These are phyloP conservation scores for Malurus leucopterus DNA, from an alignment of 2,797 vertebrate species.

Conservation along the genomic window DNA sequence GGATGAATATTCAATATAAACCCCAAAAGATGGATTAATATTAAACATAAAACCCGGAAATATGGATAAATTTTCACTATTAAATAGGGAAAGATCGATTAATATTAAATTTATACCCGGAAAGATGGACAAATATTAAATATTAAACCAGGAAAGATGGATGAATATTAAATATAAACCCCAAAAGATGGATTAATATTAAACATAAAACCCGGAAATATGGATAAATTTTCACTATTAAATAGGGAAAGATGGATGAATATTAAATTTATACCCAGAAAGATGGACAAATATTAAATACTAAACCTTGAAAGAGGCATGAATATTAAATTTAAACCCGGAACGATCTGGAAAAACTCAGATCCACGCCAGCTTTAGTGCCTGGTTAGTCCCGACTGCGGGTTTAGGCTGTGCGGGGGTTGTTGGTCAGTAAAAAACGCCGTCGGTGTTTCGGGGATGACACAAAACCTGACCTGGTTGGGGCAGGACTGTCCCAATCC, in stretches of 20 bases:
- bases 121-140: neutral
- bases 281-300: neutral
- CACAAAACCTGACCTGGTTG: neutral
- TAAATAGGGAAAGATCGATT: neutral
- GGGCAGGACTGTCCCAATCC: neutral
- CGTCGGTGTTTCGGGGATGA: conserved; percentile 18
- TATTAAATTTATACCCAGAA: neutral
- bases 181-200: neutral
- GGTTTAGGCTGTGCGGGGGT: neutral
- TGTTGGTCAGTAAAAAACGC: neutral
- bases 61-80: too few relatives aligned
- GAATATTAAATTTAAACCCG: neutral
- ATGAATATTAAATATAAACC: neutral
- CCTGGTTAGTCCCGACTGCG: neutral
- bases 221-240: too few relatives aligned
- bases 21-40: neutral
- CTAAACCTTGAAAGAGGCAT: neutral
- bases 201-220: neutral
- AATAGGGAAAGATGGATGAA: neutral
- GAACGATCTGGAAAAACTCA: accelerated
- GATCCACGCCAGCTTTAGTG: neutral
- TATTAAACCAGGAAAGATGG: neutral
- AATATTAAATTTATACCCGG: too few relatives aligned
- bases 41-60: neutral
- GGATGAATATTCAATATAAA: neutral